Base-by-base conservation (phyloP, 1,140 invertebrate species). In the Anadara kagoshimensis region DNA sequence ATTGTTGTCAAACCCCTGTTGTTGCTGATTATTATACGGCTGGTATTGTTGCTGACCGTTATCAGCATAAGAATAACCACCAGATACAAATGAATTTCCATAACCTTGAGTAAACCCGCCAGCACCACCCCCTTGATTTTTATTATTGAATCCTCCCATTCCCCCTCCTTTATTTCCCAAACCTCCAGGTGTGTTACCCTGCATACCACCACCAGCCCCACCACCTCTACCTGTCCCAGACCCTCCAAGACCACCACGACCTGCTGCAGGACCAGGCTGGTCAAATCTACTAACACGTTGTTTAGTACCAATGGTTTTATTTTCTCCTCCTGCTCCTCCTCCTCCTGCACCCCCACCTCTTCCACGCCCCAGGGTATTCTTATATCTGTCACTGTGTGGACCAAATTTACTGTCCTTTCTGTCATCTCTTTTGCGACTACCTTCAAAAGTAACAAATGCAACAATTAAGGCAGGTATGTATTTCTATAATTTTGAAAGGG, bases 321-420 rank as follows among this genome's bases (percentile, higher is more conserved):
- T 36, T 36, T 36, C 70, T 53, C 64, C 71, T 53, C 64, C 72
- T 43, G 56, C 44, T 29, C 63, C 69, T 18, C 69, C 78, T 70
- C 63, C 74, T 24, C 73, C 64, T 45, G 68, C 71, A 51, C 63
- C 61, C 22, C 69, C 64, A 11, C 73, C 54, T 45, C 69, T 70
- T 44, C 43, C 22, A 43, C 67, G 24, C 41, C n/a, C 41, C 4
- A 36, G 41, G 14, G 62, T 20, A 16, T 58, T 22, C 22, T 41
- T 57, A 36, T 51, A 26, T 43, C 51, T 36, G 0, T 61, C 69
- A 57, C 44, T 56, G 22, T 41, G 36, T n/a, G 67, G 57, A 29
- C 64, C 57, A 29, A 59, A 57, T 49, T 56, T 56, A 20, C 67
- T 62, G 58, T 41, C 16, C 67, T 45, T 54, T 7, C 72, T 54